These are phyloP conservation scores for Panzeria rudis DNA, from an alignment of 2,888 invertebrate species.

Conservation along the genomic window DNA sequence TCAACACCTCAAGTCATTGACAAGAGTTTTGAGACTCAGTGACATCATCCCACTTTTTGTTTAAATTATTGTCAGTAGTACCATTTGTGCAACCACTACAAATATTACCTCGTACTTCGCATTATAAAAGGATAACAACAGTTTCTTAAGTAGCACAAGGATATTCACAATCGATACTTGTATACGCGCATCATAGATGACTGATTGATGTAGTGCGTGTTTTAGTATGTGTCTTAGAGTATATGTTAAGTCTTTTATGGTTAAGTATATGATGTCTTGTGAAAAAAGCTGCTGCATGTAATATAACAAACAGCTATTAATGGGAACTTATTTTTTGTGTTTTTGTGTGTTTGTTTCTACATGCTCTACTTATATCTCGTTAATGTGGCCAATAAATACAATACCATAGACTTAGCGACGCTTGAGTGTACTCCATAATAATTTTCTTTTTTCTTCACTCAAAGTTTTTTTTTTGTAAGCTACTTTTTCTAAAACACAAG, in stretches of 20 bases:
- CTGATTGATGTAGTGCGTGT: slow-evolving; percentile 70
- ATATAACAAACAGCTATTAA: slow-evolving; percentile 32
- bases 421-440: slow-evolving; percentile 69
- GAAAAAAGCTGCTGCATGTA: slow-evolving; percentile 9
- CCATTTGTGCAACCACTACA: slow-evolving; percentile 41
- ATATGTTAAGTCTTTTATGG: not conserved
- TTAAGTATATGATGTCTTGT: slow-evolving; percentile 5
- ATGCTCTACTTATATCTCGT: slow-evolving; percentile 63
- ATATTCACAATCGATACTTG: slow-evolving; percentile 53
- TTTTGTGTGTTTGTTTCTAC: slow-evolving; percentile 32
- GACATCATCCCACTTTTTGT: slow-evolving; percentile 15
- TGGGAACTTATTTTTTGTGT: slow-evolving; percentile 1
- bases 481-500: slow-evolving; percentile 37
- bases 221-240: slow-evolving; percentile 20
- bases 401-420: slow-evolving; percentile 71
- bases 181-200: slow-evolving; percentile 38
- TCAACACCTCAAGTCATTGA: slow-evolving; percentile 35
- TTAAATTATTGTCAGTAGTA: slow-evolving; percentile 16
- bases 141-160: slow-evolving; percentile 6
- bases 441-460: slow-evolving; percentile 57
- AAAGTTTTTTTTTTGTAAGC: slow-evolving; percentile 60
- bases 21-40: slow-evolving; percentile 22
- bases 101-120: not conserved
- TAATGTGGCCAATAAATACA: slow-evolving; percentile 73
- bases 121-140: not conserved